Evolutionary conservation across 1,140 invertebrate genomes (phyloP).

Genomic region (Drosophila ambigua): DNA sequence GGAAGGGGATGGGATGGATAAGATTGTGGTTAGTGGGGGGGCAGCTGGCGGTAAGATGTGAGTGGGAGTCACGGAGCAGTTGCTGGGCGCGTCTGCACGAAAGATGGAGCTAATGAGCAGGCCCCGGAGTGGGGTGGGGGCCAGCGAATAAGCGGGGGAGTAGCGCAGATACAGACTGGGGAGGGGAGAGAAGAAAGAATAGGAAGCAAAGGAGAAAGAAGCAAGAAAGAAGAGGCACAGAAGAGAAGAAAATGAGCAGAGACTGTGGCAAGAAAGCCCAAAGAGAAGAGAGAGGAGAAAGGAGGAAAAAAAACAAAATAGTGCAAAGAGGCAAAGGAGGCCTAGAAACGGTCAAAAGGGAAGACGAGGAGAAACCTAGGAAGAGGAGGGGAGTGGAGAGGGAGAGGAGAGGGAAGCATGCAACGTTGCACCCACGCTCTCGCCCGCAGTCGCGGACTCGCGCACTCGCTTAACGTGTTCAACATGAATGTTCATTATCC

Average conservation of each 20-base stretch:
- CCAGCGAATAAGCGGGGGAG: constrained; percentile 3
- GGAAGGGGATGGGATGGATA: background rate
- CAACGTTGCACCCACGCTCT: constrained; percentile 61
- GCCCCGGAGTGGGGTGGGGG: background rate
- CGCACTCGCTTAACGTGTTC: constrained; percentile 54
- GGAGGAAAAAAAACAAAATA: no score
- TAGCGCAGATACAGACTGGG: background rate
- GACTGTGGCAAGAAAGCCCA: no score
- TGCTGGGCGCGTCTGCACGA: constrained; percentile 66
- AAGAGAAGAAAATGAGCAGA: no score
- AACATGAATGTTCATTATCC: constrained; percentile 81
- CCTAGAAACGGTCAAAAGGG: no score
- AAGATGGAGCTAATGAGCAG: constrained; percentile 65
- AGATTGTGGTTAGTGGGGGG: background rate
- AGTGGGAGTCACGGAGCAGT: constrained; percentile 15
- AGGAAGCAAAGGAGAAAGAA: no score
- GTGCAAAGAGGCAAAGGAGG: no score
- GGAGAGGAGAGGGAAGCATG: background rate
- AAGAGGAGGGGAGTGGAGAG: no score
- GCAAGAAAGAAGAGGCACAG: no score
- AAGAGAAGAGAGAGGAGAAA: no score
- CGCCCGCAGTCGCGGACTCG: constrained; percentile 6
- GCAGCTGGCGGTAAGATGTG: constrained; percentile 13
- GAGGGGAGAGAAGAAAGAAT: background rate
- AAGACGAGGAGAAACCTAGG: no score